Percentiles rank a stretch among this genome's conserved stretches.
phyloP scores from a whole-genome alignment of 2,113 vertebrate species.

The Abramis brama region DNA sequence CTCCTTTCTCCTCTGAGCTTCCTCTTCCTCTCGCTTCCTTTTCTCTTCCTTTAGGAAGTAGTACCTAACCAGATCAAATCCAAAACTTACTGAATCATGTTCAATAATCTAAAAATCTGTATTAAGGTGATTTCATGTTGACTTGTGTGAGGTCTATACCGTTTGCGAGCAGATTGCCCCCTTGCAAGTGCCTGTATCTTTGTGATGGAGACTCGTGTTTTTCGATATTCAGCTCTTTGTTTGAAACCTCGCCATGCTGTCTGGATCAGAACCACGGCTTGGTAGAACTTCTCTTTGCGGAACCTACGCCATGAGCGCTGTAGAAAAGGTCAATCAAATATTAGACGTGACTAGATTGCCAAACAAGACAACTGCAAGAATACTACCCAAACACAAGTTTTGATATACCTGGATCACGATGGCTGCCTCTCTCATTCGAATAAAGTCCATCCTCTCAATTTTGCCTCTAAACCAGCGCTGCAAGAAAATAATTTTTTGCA shows the following conservation, averaged over 20 bases:
- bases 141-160: slow-evolving; percentile 70
- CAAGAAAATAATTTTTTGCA: slow-evolving; percentile 90
- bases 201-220: slow-evolving; percentile 69
- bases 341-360: neutral
- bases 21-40: slow-evolving; percentile 55
- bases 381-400: neutral
- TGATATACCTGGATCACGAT: slow-evolving; percentile 83
- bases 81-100: neutral
- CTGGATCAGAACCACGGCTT: slow-evolving; percentile 81
- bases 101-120: neutral
- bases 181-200: slow-evolving; percentile 85
- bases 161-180: slow-evolving; percentile 84
- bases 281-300: slow-evolving; percentile 63
- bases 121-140: neutral
- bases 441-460: slow-evolving; percentile 84
- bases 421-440: slow-evolving; percentile 80
- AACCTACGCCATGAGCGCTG: slow-evolving; percentile 70
- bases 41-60: slow-evolving; percentile 71
- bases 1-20: slow-evolving; percentile 10
- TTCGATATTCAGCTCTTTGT: slow-evolving; percentile 69
- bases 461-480: slow-evolving; percentile 89
- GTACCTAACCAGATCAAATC: slow-evolving; percentile 64
- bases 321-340: neutral
- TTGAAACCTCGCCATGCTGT: slow-evolving; percentile 81
- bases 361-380: neutral